These are phyloP conservation scores for Amaurobius ferox DNA, from an alignment of 2,888 invertebrate species.

Conservation along the genomic window DNA sequence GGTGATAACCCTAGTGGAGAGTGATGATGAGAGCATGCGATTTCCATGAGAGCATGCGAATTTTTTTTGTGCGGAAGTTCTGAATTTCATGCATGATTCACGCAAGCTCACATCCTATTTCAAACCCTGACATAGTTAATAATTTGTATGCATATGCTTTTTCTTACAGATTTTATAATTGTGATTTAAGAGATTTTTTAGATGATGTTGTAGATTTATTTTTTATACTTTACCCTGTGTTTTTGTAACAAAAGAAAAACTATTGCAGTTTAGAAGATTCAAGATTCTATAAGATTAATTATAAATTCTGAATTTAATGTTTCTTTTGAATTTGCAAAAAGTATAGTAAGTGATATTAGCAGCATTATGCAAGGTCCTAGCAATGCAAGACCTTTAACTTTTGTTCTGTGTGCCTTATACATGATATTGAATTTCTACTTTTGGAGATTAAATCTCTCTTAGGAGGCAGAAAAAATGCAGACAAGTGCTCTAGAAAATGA, in stretches of 20 bases:
- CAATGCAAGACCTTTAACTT: conserved; percentile 26
- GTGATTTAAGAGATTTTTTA: conserved; percentile 83
- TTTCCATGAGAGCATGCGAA: no score
- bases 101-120: no score
- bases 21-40: no score
- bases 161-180: conserved; percentile 85
- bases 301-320: background rate
- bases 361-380: conserved; percentile 39
- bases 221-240: conserved; percentile 40
- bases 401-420: conserved; percentile 47
- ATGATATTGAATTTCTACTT: conserved; percentile 48
- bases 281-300: conserved; percentile 57
- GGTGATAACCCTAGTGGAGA: no score
- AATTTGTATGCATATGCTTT: conserved; percentile 86
- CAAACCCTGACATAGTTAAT: no score
- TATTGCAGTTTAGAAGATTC: conserved; percentile 48
- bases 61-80: no score
- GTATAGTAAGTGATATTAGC: conserved; percentile 38
- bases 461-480: background rate
- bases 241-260: conserved; percentile 25
- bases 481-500: conserved; percentile 21
- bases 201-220: conserved; percentile 80
- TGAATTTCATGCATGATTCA: no score
- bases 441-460: conserved; percentile 24
- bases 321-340: conserved; percentile 26